Conservation (phyloP, 1,140 invertebrate species). For the Drosophila parvula region DNA sequence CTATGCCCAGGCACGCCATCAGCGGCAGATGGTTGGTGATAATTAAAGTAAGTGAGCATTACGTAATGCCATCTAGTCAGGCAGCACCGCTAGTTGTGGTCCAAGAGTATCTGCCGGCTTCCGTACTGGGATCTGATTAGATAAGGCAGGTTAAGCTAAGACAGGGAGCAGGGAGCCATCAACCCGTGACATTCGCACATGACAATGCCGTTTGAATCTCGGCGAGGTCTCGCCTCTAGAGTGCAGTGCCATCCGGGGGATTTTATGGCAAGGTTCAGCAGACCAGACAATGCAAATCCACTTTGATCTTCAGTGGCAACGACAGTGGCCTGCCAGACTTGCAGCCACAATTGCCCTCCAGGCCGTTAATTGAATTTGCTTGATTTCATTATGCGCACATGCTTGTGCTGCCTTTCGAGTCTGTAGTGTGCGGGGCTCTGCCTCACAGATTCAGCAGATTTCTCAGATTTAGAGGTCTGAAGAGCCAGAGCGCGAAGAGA, state of each 20-base stretch:
- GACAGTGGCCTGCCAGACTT: slow-evolving; percentile 12
- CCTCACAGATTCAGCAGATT: slow-evolving; percentile 22
- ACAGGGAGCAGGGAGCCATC: not conserved
- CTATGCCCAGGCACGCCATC: slow-evolving; percentile 41
- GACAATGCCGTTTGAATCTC: slow-evolving; percentile 32
- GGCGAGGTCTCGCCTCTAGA: slow-evolving; percentile 16
- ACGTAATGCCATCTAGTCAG: slow-evolving; percentile 56
- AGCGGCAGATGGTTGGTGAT: slow-evolving; percentile 33
- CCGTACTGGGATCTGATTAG: slow-evolving; percentile 31
- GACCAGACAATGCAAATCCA: slow-evolving; percentile 44
- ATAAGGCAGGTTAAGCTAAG: slow-evolving; percentile 32
- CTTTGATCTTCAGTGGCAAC: slow-evolving; percentile 24
- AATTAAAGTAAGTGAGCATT: slow-evolving; percentile 65
- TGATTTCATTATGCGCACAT: slow-evolving; percentile 64
- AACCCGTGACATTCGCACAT: slow-evolving; percentile 43
- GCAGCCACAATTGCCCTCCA: slow-evolving; percentile 46
- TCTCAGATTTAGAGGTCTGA: slow-evolving; percentile 29
- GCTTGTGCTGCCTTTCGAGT: slow-evolving; percentile 3
- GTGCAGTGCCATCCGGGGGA: slow-evolving; percentile 10
- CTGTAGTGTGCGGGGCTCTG: slow-evolving; percentile 21
- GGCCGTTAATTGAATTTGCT: slow-evolving; percentile 69
- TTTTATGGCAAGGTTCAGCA: slow-evolving; percentile 22
- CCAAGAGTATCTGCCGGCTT: slow-evolving; percentile 25
- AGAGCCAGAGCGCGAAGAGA: slow-evolving; percentile 8
- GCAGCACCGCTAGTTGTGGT: slow-evolving; percentile 10